Percentiles rank a stretch among this genome's conserved stretches.
Evolutionary conservation across 2,113 vertebrate genomes (phyloP).

Genomic region (Psittacara wagleri): DNA sequence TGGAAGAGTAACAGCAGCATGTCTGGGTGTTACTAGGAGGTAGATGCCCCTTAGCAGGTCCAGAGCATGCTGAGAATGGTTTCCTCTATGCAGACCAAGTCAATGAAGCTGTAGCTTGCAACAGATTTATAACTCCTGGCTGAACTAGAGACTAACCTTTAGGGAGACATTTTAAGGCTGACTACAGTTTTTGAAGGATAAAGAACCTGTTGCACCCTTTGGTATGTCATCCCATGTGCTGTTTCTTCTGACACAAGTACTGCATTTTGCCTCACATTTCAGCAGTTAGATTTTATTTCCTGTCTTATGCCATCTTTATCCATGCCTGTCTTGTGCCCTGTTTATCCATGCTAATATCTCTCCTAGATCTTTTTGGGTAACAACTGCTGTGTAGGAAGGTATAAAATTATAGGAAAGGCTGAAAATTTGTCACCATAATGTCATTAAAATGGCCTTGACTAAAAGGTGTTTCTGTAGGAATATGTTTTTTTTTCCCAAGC

Average conservation of each 20-base stretch:
- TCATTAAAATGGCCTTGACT: not conserved
- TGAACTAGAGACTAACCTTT: not conserved
- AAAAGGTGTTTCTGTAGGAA: conserved; percentile 34
- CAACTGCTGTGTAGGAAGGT: conserved; percentile 23
- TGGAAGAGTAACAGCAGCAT: too few relatives aligned
- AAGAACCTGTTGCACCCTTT: not conserved
- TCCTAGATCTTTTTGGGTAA: not conserved
- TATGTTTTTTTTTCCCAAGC: not conserved
- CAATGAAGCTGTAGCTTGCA: not conserved
- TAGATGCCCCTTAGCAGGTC: not conserved
- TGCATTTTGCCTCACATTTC: not conserved
- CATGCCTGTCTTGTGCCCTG: not conserved
- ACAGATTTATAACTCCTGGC: not conserved
- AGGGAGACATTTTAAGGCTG: not conserved
- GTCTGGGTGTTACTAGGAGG: not conserved
- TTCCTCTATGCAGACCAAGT: not conserved
- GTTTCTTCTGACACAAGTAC: not conserved
- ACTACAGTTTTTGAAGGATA: not conserved
- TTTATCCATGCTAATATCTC: conserved; percentile 20
- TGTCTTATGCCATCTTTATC: not conserved
- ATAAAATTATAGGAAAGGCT: conserved; percentile 23
- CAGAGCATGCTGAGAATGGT: not conserved
- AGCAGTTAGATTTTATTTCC: conserved; percentile 38
- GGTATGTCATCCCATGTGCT: not conserved
- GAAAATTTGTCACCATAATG: not conserved